A percentile compares a stretch with the other conserved stretches of the same genome.
phyloP scores from a whole-genome alignment of 2,113 vertebrate genomes.

The Mastomys natalensis region DNA sequence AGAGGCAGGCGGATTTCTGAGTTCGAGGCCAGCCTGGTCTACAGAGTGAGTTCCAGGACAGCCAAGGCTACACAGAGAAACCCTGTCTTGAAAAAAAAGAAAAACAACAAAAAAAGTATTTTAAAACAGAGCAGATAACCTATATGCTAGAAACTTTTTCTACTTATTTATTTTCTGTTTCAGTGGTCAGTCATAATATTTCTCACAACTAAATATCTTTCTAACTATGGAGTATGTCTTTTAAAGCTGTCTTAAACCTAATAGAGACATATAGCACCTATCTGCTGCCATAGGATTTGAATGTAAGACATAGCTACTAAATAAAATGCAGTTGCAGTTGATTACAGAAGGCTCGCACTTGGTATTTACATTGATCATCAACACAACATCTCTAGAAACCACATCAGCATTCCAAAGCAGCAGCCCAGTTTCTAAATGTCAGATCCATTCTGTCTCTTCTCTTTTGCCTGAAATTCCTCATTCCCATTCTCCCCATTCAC shows the following conservation, averaged over 20 bases:
- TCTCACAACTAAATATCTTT: not conserved
- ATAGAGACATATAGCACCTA: not conserved
- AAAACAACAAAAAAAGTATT: too few relatives aligned
- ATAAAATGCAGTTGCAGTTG: not conserved
- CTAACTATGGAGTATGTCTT: slow-evolving; percentile 1
- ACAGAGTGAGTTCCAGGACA: too few relatives aligned
- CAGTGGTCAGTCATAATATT: not conserved
- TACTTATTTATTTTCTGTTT: not conserved
- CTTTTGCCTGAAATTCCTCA: not conserved
- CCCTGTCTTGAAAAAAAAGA: too few relatives aligned
- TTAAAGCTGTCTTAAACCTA: not conserved
- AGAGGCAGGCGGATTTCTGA: too few relatives aligned
- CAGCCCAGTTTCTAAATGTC: not conserved
- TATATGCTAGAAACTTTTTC: not conserved
- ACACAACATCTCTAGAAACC: not conserved
- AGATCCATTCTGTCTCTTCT: not conserved
- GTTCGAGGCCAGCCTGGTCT: too few relatives aligned
- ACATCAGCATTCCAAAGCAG: not conserved
- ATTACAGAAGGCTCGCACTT: not conserved
- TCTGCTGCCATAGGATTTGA: not conserved
- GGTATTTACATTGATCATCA: not conserved
- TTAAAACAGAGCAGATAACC: not conserved
- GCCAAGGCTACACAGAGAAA: too few relatives aligned
- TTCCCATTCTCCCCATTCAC: not conserved
- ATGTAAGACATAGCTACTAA: not conserved